phyloP scores from a whole-genome alignment of 2,113 vertebrate genomes.

The Calypte anna region DNA sequence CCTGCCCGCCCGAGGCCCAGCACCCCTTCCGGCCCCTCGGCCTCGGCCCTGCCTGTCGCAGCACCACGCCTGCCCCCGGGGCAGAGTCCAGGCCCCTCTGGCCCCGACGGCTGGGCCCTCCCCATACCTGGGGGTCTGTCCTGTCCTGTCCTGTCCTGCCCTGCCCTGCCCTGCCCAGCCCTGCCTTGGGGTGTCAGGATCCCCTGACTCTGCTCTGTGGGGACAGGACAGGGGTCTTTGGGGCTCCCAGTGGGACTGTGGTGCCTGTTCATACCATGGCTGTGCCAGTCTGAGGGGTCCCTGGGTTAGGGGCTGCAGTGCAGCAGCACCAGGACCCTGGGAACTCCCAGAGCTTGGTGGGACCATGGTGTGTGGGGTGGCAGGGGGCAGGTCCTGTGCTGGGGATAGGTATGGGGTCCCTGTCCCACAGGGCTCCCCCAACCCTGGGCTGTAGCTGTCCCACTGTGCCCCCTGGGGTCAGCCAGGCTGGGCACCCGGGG shows the following conservation, averaged over 20 bases:
- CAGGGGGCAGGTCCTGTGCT: not conserved
- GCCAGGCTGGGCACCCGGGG: fast-evolving
- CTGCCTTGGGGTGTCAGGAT: fast-evolving
- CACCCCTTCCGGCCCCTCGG: not conserved
- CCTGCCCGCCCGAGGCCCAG: not conserved
- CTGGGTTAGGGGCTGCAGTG: not conserved
- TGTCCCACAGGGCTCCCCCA: not conserved
- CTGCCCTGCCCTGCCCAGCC: too few species aligned
- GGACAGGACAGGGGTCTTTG: fast-evolving
- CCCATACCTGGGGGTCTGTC: not conserved
- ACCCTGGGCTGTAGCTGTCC: not conserved
- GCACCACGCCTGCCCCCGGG: not conserved
- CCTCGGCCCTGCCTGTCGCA: not conserved
- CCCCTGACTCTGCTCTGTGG: not conserved
- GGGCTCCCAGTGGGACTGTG: fast-evolving
- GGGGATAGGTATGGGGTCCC: fast-evolving
- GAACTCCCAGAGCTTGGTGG: not conserved
- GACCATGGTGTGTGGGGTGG: too few species aligned
- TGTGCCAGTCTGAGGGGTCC: not conserved
- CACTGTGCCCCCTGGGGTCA: fast-evolving
- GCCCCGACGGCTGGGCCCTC: fast-evolving
- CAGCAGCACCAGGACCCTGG: not conserved
- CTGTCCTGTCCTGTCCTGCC: not conserved
- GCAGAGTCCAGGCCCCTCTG: not conserved
- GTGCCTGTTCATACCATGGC: fast-evolving